These are phyloP conservation scores for Takifugu bimaculatus DNA, from an alignment of 2,113 vertebrate species.

Conservation along the genomic window DNA sequence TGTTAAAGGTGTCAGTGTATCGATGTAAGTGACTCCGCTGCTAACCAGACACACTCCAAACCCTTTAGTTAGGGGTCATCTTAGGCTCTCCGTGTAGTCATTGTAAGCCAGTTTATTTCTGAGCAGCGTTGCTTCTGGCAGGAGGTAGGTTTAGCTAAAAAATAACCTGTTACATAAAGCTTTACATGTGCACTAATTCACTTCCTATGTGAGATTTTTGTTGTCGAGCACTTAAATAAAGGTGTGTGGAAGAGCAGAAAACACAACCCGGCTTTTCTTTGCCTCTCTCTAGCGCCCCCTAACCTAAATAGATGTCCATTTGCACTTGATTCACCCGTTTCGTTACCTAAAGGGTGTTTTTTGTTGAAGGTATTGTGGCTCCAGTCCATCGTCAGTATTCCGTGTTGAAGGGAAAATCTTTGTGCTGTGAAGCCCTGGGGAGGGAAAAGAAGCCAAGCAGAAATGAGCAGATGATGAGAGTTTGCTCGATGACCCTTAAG, in stretches of 20 bases:
- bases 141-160: not conserved
- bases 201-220: constrained; percentile 18
- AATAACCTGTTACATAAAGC: not conserved
- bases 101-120: not conserved
- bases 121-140: not conserved
- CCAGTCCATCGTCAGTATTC: constrained; percentile 48
- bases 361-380: not conserved
- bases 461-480: not conserved
- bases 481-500: not conserved
- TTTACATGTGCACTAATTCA: constrained; percentile 19
- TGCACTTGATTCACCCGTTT: no score
- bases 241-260: not conserved
- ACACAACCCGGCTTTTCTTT: not conserved
- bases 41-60: no score
- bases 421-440: constrained; percentile 65
- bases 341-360: no score
- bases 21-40: no score
- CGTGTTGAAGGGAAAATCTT: constrained; percentile 64
- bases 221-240: constrained; percentile 15
- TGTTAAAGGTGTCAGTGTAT: no score
- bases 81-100: no score
- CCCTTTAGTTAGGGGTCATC: no score
- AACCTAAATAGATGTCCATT: no score
- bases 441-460: not conserved
- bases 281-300: no score